These are phyloP conservation scores for Steinernema khuongi DNA, from an alignment of 1,140 invertebrate species.

Conservation along the genomic window DNA sequence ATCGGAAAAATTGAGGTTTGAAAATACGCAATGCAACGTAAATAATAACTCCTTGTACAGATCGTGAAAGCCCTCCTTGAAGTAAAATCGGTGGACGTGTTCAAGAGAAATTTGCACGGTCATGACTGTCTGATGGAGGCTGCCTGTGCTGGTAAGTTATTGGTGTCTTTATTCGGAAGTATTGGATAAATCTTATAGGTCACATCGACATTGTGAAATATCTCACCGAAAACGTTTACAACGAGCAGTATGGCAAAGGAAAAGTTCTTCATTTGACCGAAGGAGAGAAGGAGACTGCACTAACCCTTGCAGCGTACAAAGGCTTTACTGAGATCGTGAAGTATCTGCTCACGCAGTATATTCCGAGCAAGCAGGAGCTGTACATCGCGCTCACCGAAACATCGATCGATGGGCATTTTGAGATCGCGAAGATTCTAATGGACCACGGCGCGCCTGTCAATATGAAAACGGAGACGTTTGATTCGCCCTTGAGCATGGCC, in stretches of 20 bases:
- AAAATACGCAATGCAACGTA: neutral
- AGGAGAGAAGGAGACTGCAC: slow-evolving; percentile 66
- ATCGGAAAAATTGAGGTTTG: slow-evolving; percentile 84
- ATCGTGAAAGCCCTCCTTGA: slow-evolving; percentile 41
- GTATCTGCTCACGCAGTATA: slow-evolving; percentile 56
- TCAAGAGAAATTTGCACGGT: slow-evolving; percentile 67
- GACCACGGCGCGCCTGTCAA: slow-evolving; percentile 80
- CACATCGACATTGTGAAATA: slow-evolving; percentile 83
- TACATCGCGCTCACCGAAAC: slow-evolving; percentile 99
- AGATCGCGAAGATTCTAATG: slow-evolving; percentile 62
- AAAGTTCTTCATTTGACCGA: slow-evolving; percentile 66
- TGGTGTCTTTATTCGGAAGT: neutral
- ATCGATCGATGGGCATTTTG: slow-evolving; percentile 91
- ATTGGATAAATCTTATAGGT: slow-evolving; percentile 62
- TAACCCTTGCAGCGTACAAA: slow-evolving; percentile 95
- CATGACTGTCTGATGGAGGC: slow-evolving; percentile 99
- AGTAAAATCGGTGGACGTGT: slow-evolving; percentile 2
- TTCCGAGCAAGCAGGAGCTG: slow-evolving; percentile 82
- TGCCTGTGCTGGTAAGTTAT: slow-evolving; percentile 68
- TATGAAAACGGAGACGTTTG: slow-evolving; percentile 98
- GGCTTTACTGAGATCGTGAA: slow-evolving; percentile 86
- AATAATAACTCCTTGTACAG: slow-evolving; percentile 32
- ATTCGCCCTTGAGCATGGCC: slow-evolving; percentile 91
- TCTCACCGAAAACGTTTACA: slow-evolving; percentile 93
- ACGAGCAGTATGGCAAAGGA: slow-evolving; percentile 24